These are phyloP conservation scores for Labia minor DNA, from an alignment of 2,888 invertebrate genomes.

Conservation along the genomic window DNA sequence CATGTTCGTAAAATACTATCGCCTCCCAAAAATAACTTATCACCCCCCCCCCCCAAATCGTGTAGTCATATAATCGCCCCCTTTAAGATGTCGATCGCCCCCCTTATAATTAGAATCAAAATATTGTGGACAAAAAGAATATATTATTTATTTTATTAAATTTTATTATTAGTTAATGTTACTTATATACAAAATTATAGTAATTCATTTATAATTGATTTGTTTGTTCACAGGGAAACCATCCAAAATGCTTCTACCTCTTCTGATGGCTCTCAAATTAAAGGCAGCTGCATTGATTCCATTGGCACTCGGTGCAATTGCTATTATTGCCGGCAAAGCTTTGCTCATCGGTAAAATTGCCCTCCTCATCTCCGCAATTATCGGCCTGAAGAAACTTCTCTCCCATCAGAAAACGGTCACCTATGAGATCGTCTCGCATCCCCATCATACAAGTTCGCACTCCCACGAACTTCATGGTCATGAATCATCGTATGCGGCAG, in stretches of 20 bases:
- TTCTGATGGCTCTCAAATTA: slow-evolving; percentile 61
- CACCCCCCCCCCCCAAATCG: no score
- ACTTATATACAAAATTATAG: no score
- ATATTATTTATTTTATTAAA: no score
- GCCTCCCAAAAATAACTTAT: no score
- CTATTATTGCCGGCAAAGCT: slow-evolving; percentile 76
- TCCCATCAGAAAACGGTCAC: slow-evolving; percentile 76
- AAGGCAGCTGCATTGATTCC: slow-evolving; percentile 72
- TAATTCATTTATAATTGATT: no score
- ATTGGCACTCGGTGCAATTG: slow-evolving; percentile 67
- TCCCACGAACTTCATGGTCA: slow-evolving; percentile 50
- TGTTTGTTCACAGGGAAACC: slow-evolving; percentile 46
- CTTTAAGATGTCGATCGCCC: no score
- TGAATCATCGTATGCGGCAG: slow-evolving; percentile 44
- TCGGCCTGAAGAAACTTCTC: slow-evolving; percentile 71
- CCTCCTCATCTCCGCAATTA: slow-evolving; percentile 68
- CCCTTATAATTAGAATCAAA: no score
- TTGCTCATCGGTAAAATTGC: slow-evolving; percentile 75
- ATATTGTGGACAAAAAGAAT: no score
- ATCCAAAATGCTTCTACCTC: slow-evolving; percentile 63
- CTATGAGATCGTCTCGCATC: slow-evolving; percentile 77
- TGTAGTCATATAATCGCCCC: no score
- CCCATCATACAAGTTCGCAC: slow-evolving; percentile 62
- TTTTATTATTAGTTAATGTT: no score
- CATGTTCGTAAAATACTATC: no score